Conservation (phyloP, 2,797 vertebrate genomes). For the Margarornis squamiger region DNA sequence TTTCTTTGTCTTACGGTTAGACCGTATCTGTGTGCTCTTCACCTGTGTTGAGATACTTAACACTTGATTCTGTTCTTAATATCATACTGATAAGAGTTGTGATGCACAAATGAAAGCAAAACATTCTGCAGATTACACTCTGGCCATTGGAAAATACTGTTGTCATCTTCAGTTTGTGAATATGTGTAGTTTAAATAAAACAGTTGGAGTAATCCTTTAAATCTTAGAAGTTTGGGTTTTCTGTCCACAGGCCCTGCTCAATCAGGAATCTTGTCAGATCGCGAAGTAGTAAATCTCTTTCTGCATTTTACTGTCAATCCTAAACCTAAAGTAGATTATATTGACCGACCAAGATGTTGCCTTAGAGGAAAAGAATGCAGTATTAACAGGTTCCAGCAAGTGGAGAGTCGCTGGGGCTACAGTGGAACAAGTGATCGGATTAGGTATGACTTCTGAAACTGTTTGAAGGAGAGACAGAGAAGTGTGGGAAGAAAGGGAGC, state of each 20-base stretch:
- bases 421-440: constrained; percentile 97
- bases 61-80: not conserved
- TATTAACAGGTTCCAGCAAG: constrained; percentile 94
- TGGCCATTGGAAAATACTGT: not conserved
- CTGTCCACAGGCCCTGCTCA: constrained; percentile 88
- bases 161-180: not conserved
- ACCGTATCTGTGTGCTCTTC: not conserved
- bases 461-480: not conserved
- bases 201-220: not conserved
- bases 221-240: constrained; percentile 46
- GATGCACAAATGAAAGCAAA: constrained; percentile 35
- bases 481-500: not conserved
- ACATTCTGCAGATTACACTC: not conserved
- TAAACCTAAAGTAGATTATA: constrained; percentile 95
- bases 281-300: constrained; percentile 97
- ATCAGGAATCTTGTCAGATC: constrained; percentile 91
- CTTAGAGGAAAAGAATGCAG: constrained; percentile 95
- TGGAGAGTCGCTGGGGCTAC: constrained; percentile 98
- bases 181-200: not conserved
- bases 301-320: constrained; percentile 98
- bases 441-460: constrained; percentile 75
- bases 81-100: not conserved
- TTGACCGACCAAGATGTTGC: constrained; percentile 94
- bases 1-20: not conserved
- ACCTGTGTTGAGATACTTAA: not conserved